These are phyloP conservation scores for Acrocephalus kingi DNA, from an alignment of 2,113 vertebrate genomes.

Conservation along the genomic window DNA sequence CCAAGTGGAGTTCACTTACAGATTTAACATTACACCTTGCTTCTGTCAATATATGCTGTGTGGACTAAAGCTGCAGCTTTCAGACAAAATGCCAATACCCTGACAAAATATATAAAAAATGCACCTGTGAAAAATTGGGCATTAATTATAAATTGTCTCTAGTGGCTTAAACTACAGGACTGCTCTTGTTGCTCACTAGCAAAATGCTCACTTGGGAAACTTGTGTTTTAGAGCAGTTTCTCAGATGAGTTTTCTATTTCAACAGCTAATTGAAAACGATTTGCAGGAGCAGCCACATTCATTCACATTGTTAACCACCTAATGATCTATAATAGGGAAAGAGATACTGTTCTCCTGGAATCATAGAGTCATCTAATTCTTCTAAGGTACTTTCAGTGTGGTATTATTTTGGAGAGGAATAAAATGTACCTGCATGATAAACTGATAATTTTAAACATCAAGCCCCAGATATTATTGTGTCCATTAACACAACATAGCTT, in stretches of 20 bases:
- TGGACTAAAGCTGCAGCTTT: slow-evolving; percentile 22
- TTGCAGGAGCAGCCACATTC: background rate
- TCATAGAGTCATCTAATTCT: background rate
- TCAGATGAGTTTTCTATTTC: slow-evolving; percentile 23
- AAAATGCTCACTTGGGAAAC: slow-evolving; percentile 6
- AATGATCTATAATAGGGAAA: background rate
- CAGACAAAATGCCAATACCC: slow-evolving; percentile 45
- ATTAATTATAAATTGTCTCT: background rate
- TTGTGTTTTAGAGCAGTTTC: background rate
- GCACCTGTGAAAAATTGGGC: background rate
- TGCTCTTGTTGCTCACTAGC: background rate
- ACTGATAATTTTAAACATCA: background rate
- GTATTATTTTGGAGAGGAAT: background rate
- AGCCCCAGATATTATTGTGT: background rate
- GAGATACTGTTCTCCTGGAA: background rate
- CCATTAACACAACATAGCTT: background rate
- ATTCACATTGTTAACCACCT: slow-evolving; percentile 6
- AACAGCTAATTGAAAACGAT: slow-evolving; percentile 24
- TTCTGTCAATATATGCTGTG: background rate
- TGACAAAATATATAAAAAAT: background rate
- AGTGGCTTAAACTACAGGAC: background rate
- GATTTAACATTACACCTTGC: slow-evolving; percentile 8
- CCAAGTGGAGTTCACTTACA: slow-evolving; percentile 27
- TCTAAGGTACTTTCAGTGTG: background rate
- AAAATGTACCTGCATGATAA: background rate